phyloP scores from a whole-genome alignment of 1,140 invertebrate species.

The Bradynema listronoti region DNA sequence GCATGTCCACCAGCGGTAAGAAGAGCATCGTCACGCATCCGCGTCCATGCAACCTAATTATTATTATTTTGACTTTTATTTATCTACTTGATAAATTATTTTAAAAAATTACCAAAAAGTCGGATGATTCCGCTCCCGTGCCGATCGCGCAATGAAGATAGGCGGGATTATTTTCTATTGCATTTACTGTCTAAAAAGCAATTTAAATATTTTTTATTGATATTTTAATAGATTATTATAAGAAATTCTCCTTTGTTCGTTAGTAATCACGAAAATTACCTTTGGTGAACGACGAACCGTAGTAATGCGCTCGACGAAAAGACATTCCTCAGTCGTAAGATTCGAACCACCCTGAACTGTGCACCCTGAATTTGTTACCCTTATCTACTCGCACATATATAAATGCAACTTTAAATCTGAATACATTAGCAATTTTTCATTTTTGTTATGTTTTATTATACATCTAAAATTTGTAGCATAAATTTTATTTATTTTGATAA shows the following conservation, averaged over 20 bases:
- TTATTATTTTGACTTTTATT: not conserved
- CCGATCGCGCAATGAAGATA: slow-evolving; percentile 29
- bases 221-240: not conserved
- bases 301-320: slow-evolving; percentile 2
- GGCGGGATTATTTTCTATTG: slow-evolving; percentile 23
- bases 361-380: too few species aligned
- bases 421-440: too few species aligned
- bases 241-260: too few species aligned
- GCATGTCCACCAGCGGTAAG: slow-evolving; percentile 21
- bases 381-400: too few species aligned
- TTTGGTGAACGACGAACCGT: slow-evolving; percentile 4
- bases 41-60: slow-evolving; percentile 27
- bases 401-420: too few species aligned
- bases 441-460: too few species aligned
- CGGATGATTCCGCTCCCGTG: not conserved
- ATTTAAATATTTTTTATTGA: not conserved
- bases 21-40: slow-evolving; percentile 27
- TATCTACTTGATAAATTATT: not conserved
- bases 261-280: too few species aligned
- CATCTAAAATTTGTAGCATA: too few species aligned
- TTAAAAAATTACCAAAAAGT: slow-evolving; percentile 8
- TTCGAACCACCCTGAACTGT: too few species aligned
- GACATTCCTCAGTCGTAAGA: slow-evolving; percentile 4
- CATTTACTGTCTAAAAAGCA: slow-evolving; percentile 8
- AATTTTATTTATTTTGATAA: too few species aligned